Conservation (phyloP, 2,797 vertebrate genomes). For the Sebastes matsubarae region DNA sequence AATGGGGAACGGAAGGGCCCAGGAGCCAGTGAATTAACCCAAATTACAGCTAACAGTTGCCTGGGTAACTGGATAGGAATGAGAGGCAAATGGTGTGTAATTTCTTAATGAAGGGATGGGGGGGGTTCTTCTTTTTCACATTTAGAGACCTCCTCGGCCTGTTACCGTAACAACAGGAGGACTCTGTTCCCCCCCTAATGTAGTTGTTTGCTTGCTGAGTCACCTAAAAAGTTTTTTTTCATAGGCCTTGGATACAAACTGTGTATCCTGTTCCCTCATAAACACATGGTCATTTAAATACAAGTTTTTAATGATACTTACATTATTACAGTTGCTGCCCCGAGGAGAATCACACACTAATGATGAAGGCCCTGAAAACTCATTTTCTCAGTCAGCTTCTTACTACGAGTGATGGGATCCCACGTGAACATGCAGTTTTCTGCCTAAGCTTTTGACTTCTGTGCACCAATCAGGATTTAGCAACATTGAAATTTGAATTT, state of each 20-base stretch:
- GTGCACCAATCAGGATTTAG: background rate
- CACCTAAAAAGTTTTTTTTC: slow-evolving; percentile 26
- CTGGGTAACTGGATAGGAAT: slow-evolving; percentile 72
- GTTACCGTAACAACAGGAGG: slow-evolving; percentile 61
- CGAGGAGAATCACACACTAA: background rate
- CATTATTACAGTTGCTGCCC: background rate
- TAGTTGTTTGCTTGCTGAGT: slow-evolving; percentile 55
- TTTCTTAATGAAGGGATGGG: slow-evolving; percentile 72
- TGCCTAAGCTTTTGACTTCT: too few relatives aligned
- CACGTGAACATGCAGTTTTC: too few relatives aligned
- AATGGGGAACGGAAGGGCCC: slow-evolving; percentile 71
- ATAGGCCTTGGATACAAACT: slow-evolving; percentile 8
- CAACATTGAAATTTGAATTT: background rate
- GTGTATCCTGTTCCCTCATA: slow-evolving; percentile 10
- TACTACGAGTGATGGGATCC: background rate
- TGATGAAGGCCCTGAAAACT: background rate
- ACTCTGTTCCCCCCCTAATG: slow-evolving; percentile 20
- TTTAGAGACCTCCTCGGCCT: slow-evolving; percentile 61
- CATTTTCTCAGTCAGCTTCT: background rate
- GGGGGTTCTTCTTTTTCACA: slow-evolving; percentile 33
- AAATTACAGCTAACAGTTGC: slow-evolving; percentile 72
- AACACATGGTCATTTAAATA: slow-evolving; percentile 14
- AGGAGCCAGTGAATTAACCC: slow-evolving; percentile 72
- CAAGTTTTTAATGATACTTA: background rate
- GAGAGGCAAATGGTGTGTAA: slow-evolving; percentile 71